Evolutionary conservation across 2,888 invertebrate species (phyloP).

Genomic region (Hirtodrosophila alboralis): DNA sequence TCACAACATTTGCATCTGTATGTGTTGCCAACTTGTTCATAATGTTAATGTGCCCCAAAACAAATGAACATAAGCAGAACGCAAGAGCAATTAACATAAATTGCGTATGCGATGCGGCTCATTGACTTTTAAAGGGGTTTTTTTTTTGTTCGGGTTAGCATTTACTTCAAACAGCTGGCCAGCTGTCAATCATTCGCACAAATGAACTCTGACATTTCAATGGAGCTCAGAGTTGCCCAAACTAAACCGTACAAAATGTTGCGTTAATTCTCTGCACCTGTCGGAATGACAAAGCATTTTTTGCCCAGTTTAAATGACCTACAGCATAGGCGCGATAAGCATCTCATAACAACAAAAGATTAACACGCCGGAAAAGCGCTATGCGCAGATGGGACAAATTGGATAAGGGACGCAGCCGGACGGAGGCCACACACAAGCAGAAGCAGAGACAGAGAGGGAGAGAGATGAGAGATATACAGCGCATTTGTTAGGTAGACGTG

Average conservation of each 20-base stretch:
- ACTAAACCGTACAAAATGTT: too few species aligned
- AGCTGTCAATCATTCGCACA: conserved; percentile 61
- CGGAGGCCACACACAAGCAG: conserved; percentile 38
- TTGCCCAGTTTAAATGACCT: conserved; percentile 8
- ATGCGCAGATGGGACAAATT: conserved; percentile 29
- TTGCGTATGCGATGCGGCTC: conserved; percentile 55
- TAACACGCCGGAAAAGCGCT: conserved; percentile 53
- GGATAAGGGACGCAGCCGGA: conserved; percentile 18
- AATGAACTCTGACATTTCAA: conserved; percentile 62
- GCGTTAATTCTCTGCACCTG: conserved; percentile 54
- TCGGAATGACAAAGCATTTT: conserved; percentile 50
- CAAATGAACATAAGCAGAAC: conserved; percentile 3
- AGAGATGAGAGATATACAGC: conserved; percentile 27
- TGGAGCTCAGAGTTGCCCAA: too few species aligned
- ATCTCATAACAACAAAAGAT: conserved; percentile 64
- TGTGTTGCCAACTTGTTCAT: conserved; percentile 4
- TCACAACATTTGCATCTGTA: too few species aligned
- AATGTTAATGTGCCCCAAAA: conserved; percentile 7
- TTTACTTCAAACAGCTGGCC: conserved; percentile 38
- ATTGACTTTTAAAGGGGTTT: conserved; percentile 59
- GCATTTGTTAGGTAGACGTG: conserved; percentile 31
- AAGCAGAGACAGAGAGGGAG: conserved; percentile 5
- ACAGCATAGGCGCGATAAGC: conserved; percentile 57
- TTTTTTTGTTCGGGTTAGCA: conserved; percentile 28
- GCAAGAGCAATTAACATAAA: conserved; percentile 64